Base-by-base conservation (phyloP, 2,113 vertebrate species). In the Ammodytes dubius region DNA sequence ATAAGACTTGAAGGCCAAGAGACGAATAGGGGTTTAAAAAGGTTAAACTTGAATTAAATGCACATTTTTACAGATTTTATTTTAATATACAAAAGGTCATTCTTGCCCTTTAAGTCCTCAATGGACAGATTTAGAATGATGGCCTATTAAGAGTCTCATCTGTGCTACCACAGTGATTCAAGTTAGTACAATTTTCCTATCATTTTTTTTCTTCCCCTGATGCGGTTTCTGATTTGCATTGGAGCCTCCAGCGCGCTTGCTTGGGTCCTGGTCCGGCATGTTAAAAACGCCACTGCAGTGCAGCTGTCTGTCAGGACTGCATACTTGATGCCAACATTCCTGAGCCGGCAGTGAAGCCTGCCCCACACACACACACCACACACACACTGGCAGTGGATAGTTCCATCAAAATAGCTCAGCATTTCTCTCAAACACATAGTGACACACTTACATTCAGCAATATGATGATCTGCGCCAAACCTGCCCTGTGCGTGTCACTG, bases 301-400 rank as follows among this genome's bases (percentile, higher is more conserved):
- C 97, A 99, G 97, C 97, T 99, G 97, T 95, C 96, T 94, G 93
- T 92, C 86, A 95, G 94, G 94, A 93, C 84, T 94, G 95, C 95
- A 95, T 87, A 94, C 95, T 89, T 95, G 93, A 96, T 97, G 96
- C 95, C 96, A 97, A 92, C 96, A 96, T 96, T 95, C 95, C 95
- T 95, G 94, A 95, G 93, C 94, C 95, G 95, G 94, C 94, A 96
- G 95, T 95, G 93, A 96, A 96, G 96, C 96, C 95, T 93, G 94
- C 96, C 69, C 77, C 93, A 95, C 91, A 94, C 94, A 27, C 27
- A 27, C 27, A 27, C 27, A 27, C 27, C 27, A 27, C 27, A 27
- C 69, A 80, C 93, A 95, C 91, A 94, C 94, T 96, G 95, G 94
- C 95, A 97, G 94, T 90, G 94, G 95, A 97, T 96, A 96, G 96